Conservation (phyloP, 2,888 invertebrate species). For the Tenthredo mesomela region DNA sequence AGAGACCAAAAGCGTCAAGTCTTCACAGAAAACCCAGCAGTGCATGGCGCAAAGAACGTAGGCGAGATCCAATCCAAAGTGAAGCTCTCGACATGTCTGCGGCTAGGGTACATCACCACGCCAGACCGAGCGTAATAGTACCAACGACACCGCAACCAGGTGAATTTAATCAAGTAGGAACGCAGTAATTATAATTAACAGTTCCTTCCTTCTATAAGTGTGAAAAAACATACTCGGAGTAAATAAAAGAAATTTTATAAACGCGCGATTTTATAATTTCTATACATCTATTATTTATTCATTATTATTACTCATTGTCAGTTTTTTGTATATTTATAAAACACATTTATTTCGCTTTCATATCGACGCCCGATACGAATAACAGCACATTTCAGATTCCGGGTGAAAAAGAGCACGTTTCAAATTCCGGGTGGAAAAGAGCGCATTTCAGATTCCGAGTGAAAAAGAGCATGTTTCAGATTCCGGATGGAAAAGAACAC, state of each 20-base stretch:
- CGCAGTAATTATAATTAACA: conserved; percentile 14
- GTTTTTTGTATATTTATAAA: not conserved
- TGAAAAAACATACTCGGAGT: not conserved
- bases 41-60: conserved; percentile 75
- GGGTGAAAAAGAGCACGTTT: too few species aligned
- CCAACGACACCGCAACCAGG: conserved; percentile 73
- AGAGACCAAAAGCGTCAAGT: conserved; percentile 73
- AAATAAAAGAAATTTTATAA: not conserved
- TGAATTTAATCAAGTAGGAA: conserved; percentile 53
- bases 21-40: conserved; percentile 75
- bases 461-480: too few species aligned
- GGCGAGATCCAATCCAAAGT: conserved; percentile 75
- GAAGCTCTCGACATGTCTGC: conserved; percentile 77
- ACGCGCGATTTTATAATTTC: not conserved
- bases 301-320: not conserved
- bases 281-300: not conserved
- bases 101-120: conserved; percentile 71
- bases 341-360: not conserved
- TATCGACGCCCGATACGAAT: too few species aligned
- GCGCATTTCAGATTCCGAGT: too few species aligned
- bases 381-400: too few species aligned
- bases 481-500: too few species aligned
- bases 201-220: not conserved
- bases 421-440: too few species aligned
- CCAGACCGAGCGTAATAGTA: conserved; percentile 75